Evolutionary conservation across 2,888 invertebrate species (phyloP).

Genomic region (Spatulosminthurus flaviceps): DNA sequence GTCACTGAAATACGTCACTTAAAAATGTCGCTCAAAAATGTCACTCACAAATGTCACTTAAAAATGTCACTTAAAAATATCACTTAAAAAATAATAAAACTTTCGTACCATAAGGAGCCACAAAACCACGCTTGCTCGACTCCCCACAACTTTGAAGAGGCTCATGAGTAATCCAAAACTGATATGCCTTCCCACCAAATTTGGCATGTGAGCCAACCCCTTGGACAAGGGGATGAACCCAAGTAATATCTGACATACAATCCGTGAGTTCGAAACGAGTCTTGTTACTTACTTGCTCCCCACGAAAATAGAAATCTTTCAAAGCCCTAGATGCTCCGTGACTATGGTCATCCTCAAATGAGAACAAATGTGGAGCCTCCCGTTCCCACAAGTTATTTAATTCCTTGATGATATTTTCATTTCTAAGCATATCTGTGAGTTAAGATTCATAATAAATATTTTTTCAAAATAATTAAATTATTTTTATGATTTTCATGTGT

Average conservation of each 20-base stretch:
- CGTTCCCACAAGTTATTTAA: neutral
- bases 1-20: too few species aligned
- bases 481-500: too few species aligned
- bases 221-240: constrained; percentile 5
- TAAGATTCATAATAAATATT: too few species aligned
- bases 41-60: too few species aligned
- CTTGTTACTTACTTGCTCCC: neutral
- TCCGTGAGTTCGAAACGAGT: constrained; percentile 16
- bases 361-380: neutral
- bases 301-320: constrained; percentile 30
- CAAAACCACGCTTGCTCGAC: neutral
- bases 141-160: constrained; percentile 19
- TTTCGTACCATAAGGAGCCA: constrained; percentile 16
- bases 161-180: constrained; percentile 34
- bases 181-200: constrained; percentile 22
- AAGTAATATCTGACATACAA: constrained; percentile 6
- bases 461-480: too few species aligned
- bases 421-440: neutral
- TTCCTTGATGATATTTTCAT: neutral
- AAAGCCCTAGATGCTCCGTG: neutral
- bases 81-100: neutral
- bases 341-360: constrained; percentile 9
- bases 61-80: too few species aligned
- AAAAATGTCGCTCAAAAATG: too few species aligned
- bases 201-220: constrained; percentile 29